Percentiles rank a stretch among this genome's conserved stretches.
phyloP scores from a whole-genome alignment of 2,797 vertebrate species.

The Lacerta agilis region DNA sequence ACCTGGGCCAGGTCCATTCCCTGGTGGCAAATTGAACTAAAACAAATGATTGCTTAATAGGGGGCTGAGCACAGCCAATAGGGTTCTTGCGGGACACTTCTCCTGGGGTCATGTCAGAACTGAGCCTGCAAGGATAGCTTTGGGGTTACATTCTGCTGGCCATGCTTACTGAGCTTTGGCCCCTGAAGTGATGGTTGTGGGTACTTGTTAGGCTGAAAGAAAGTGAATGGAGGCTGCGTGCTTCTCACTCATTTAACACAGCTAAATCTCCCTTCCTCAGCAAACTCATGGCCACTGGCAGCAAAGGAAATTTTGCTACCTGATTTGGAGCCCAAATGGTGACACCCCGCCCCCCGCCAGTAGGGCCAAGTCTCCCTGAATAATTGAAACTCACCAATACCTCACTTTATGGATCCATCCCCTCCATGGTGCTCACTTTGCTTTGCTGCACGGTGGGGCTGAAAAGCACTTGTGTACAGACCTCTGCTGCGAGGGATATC shows the following conservation, averaged over 20 bases:
- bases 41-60: neutral
- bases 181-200: neutral
- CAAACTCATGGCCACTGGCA: neutral
- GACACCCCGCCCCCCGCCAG: neutral
- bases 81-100: no score
- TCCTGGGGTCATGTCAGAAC: no score
- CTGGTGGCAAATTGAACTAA: neutral
- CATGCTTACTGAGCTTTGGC: neutral
- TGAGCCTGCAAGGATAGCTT: neutral
- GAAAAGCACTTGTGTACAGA: no score
- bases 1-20: neutral
- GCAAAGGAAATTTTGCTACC: neutral
- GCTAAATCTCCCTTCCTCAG: neutral
- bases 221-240: neutral
- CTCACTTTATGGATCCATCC: no score
- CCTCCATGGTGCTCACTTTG: no score
- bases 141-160: neutral
- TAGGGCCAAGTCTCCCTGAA: neutral
- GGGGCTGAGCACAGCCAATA: neutral
- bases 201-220: neutral
- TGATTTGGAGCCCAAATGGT: neutral
- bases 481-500: neutral
- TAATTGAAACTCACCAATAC: no score
- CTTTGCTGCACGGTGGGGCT: neutral
- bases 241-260: neutral